A percentile compares a stretch with the other conserved stretches of the same genome.
phyloP scores from a whole-genome alignment of 2,888 invertebrate species.

The Eurytoma californica region DNA sequence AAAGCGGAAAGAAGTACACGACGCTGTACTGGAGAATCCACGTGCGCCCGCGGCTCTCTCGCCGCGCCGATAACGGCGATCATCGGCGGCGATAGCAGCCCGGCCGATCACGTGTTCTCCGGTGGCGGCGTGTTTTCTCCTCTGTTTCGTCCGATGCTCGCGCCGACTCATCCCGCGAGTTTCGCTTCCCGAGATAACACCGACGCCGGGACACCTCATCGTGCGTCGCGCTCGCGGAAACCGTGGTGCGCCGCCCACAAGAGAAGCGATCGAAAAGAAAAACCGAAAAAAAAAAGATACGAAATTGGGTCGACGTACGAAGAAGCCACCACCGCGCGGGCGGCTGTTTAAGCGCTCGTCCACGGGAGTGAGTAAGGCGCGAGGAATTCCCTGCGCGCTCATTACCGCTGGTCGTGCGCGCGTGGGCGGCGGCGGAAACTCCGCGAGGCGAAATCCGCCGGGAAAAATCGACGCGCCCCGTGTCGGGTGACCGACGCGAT shows the following conservation, averaged over 20 bases:
- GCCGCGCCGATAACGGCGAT: too few species aligned
- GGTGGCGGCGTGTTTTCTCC: neutral
- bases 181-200: neutral
- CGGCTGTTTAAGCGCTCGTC: constrained; percentile 19
- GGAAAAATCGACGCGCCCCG: neutral
- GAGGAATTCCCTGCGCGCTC: constrained; percentile 32
- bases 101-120: constrained; percentile 11
- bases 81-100: neutral
- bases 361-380: constrained; percentile 16
- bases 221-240: too few species aligned
- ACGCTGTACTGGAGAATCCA: neutral
- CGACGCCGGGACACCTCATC: too few species aligned
- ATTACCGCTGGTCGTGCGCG: neutral
- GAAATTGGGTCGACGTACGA: constrained; percentile 14
- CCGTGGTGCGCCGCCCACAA: too few species aligned
- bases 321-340: neutral
- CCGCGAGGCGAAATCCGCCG: too few species aligned
- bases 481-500: neutral
- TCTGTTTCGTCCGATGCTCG: neutral
- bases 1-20: neutral
- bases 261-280: too few species aligned
- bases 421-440: neutral
- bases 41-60: neutral
- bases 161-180: too few species aligned
- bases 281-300: neutral